Conservation (phyloP, 2,888 invertebrate genomes). For the Drymonia ruficornis region DNA sequence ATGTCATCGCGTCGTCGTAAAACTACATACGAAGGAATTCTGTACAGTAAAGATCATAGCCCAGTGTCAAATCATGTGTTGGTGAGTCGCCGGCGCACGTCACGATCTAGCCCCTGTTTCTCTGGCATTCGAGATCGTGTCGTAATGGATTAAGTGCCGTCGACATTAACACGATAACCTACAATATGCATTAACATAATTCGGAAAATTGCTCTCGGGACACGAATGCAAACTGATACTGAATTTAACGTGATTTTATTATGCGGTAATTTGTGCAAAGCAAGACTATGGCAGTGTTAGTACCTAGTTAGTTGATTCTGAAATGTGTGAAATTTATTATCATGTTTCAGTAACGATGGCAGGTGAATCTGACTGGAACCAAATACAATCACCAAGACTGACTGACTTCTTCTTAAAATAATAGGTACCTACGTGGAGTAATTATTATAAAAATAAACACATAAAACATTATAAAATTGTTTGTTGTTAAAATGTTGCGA, state of each 20-base stretch:
- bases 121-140: slow-evolving; percentile 46
- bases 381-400: no score
- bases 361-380: no score
- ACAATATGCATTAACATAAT: slow-evolving; percentile 61
- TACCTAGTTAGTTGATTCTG: no score
- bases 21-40: not conserved
- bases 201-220: slow-evolving; percentile 56
- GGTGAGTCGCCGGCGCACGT: slow-evolving; percentile 23
- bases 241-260: slow-evolving; percentile 27
- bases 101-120: slow-evolving; percentile 23
- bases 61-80: slow-evolving; percentile 4
- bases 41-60: not conserved
- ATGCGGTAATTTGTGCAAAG: slow-evolving; percentile 12
- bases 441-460: no score
- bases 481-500: slow-evolving; percentile 20
- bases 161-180: slow-evolving; percentile 75
- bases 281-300: no score
- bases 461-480: not conserved
- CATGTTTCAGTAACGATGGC: no score
- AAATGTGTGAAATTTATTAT: no score
- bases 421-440: no score
- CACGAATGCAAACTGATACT: slow-evolving; percentile 50
- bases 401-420: no score
- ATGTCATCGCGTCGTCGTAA: not conserved
- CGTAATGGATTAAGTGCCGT: slow-evolving; percentile 65